Percentiles rank a stretch among this genome's conserved stretches.
Evolutionary conservation across 2,113 vertebrate genomes (phyloP).

Genomic region (Fulmarus glacialis): DNA sequence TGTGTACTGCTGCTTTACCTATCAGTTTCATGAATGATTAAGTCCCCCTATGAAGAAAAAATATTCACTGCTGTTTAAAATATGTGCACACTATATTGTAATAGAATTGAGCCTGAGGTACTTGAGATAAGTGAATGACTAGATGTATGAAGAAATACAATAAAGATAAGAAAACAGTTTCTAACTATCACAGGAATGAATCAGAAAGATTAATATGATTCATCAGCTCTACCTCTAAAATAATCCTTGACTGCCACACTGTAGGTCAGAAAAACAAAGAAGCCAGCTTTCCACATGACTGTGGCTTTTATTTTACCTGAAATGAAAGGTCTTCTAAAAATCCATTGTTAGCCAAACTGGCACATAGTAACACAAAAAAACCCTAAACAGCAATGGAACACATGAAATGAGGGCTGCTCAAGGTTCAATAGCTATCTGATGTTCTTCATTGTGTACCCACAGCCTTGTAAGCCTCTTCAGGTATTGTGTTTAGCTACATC

Average conservation of each 20-base stretch:
- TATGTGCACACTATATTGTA: background rate
- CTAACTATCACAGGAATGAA: conserved; percentile 2
- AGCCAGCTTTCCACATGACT: background rate
- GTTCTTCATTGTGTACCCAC: background rate
- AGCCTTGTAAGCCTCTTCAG: background rate
- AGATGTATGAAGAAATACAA: conserved; percentile 18
- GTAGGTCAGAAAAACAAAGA: background rate
- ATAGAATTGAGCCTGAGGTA: conserved; percentile 34
- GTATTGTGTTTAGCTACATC: background rate
- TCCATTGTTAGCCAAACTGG: background rate
- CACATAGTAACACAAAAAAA: background rate
- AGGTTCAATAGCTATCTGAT: background rate
- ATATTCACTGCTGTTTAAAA: background rate
- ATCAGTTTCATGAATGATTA: background rate
- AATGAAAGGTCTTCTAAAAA: conserved; percentile 17
- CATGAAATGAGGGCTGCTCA: background rate
- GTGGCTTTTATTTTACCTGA: background rate
- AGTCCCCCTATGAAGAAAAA: background rate
- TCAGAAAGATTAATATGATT: conserved; percentile 29
- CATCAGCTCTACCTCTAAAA: background rate
- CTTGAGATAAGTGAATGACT: conserved; percentile 53
- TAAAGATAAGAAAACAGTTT: conserved; percentile 66
- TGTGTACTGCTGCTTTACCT: background rate
- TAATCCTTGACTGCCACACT: conserved; percentile 2
- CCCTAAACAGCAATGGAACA: background rate